Percentiles rank a stretch among this genome's conserved stretches.
Conservation (phyloP, 2,113 vertebrate species). For the Alces alces region DNA sequence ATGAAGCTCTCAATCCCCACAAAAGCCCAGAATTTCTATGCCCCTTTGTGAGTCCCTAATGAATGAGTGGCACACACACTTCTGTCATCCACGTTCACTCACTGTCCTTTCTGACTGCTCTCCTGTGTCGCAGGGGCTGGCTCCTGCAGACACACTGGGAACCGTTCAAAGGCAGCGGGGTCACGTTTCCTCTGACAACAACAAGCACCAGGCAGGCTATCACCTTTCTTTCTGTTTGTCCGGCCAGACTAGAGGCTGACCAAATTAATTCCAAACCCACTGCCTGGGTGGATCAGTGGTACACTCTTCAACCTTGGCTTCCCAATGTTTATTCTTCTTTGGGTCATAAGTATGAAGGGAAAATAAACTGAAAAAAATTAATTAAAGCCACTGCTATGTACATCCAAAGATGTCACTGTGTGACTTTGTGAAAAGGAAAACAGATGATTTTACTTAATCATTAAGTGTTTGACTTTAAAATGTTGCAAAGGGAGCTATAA, state of each 20-base stretch:
- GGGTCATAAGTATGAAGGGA: neutral
- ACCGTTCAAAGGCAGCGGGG: slow-evolving; percentile 26
- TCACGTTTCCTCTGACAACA: slow-evolving; percentile 59
- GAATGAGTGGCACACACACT: slow-evolving; percentile 69
- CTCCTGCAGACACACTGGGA: slow-evolving; percentile 35
- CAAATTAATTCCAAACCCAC: slow-evolving; percentile 47
- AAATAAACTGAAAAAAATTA: neutral
- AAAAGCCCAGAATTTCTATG: slow-evolving; percentile 70
- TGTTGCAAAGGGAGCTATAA: neutral
- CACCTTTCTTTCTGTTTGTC: slow-evolving; percentile 56
- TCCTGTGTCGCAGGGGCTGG: slow-evolving; percentile 36
- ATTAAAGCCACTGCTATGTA: neutral
- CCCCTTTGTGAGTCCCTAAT: slow-evolving; percentile 71
- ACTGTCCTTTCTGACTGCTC: slow-evolving; percentile 61
- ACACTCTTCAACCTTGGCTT: slow-evolving; percentile 27
- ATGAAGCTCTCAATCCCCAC: slow-evolving; percentile 50
- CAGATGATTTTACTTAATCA: neutral
- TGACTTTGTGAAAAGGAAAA: neutral
- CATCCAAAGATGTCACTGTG: neutral
- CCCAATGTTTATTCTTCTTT: slow-evolving; percentile 35
- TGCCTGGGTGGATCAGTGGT: neutral
- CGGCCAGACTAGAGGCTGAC: neutral
- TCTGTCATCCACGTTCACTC: slow-evolving; percentile 59
- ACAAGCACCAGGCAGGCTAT: slow-evolving; percentile 19
- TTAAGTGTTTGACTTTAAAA: neutral